phyloP scores from a whole-genome alignment of 2,113 vertebrate species.

The Psettodes erumei region DNA sequence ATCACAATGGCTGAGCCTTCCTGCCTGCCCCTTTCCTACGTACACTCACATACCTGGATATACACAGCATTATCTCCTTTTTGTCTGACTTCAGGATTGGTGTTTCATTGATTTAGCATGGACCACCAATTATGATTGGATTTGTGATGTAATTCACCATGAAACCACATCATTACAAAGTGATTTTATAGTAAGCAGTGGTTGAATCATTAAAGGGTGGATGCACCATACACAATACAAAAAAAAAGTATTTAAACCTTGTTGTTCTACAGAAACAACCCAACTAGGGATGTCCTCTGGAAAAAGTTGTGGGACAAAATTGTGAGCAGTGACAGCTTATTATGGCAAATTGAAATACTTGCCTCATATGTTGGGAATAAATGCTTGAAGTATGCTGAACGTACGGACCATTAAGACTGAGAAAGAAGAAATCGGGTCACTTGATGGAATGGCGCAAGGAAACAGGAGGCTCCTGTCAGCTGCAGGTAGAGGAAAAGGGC shows the following conservation, averaged over 20 bases:
- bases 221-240: not conserved
- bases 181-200: not conserved
- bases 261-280: not conserved
- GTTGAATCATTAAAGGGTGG: too few species aligned
- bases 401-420: not conserved
- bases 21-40: not conserved
- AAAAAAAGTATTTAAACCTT: not conserved
- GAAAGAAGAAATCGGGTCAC: constrained; percentile 2
- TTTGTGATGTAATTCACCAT: not conserved
- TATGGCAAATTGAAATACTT: not conserved
- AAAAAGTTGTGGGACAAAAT: not conserved
- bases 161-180: not conserved
- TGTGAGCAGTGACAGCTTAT: not conserved
- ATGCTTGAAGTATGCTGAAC: not conserved
- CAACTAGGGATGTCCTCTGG: not conserved
- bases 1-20: not conserved
- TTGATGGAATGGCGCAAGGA: constrained; percentile 14
- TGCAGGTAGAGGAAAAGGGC: constrained; percentile 31
- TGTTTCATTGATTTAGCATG: constrained; percentile 1
- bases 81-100: not conserved
- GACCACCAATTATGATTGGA: not conserved
- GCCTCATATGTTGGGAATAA: not conserved
- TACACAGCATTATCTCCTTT: not conserved
- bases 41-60: not conserved
- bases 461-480: constrained; percentile 31